phyloP scores from a whole-genome alignment of 2,888 invertebrate genomes.

The Ormyrus pomaceus region DNA sequence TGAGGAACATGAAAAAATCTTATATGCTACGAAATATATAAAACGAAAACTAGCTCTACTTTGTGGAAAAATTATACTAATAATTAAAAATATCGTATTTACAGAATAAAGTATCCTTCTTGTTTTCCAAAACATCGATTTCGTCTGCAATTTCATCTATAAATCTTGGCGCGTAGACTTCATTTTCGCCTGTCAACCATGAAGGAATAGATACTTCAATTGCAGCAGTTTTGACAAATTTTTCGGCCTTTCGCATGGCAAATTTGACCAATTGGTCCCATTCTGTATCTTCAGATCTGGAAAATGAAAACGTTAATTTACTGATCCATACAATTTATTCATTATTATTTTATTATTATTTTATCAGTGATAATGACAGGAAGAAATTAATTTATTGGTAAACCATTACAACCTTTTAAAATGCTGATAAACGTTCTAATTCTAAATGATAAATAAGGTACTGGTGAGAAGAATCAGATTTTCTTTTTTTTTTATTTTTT shows the following conservation, averaged over 20 bases:
- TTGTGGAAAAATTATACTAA: background rate
- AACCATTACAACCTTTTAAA: too few species aligned
- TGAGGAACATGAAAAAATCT: too few species aligned
- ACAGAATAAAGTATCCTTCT: slow-evolving; percentile 89
- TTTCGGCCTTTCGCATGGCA: slow-evolving; percentile 85
- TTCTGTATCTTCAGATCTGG: slow-evolving; percentile 83
- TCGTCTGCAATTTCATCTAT: slow-evolving; percentile 90
- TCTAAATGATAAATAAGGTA: too few species aligned
- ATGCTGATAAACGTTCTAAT: too few species aligned
- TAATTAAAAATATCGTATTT: slow-evolving; percentile 74
- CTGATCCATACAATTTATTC: too few species aligned
- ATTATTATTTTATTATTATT: too few species aligned
- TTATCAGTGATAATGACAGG: too few species aligned
- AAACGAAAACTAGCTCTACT: too few species aligned
- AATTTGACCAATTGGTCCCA: slow-evolving; percentile 90
- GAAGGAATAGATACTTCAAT: slow-evolving; percentile 84
- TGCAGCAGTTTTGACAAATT: slow-evolving; percentile 87
- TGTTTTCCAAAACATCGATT: slow-evolving; percentile 88
- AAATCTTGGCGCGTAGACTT: slow-evolving; percentile 88
- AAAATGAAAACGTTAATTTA: slow-evolving; percentile 24
- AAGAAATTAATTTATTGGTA: too few species aligned
- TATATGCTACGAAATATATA: too few species aligned
- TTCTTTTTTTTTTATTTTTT: background rate
- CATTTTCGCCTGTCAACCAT: slow-evolving; percentile 76
- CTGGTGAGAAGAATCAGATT: too few species aligned